Conservation (phyloP, 2,888 invertebrate species). For the Drosophila conformis region DNA sequence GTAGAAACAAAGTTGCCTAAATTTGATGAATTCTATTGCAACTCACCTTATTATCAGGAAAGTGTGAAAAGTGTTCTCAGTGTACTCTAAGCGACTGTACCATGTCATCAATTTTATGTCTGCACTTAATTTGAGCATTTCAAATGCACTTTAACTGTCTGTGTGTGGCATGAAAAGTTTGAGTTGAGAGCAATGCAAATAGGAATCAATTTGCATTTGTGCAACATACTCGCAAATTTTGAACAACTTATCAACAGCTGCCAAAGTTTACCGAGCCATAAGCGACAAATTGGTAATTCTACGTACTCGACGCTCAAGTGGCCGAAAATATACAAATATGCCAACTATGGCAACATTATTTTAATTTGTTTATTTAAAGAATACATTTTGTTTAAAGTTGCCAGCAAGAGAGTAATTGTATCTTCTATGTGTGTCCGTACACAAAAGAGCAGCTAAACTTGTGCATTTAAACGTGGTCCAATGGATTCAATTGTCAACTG, state of each 20-base stretch:
- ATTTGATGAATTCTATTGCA: neutral
- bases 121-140: constrained; percentile 15
- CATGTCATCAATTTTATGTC: constrained; percentile 9
- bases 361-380: neutral
- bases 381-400: neutral
- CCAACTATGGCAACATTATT: neutral
- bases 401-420: neutral
- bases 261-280: constrained; percentile 2
- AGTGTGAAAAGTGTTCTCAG: no score
- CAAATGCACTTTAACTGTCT: constrained; percentile 42
- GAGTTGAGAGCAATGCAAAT: constrained; percentile 11
- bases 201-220: constrained; percentile 20
- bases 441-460: constrained; percentile 27
- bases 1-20: neutral
- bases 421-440: neutral
- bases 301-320: neutral
- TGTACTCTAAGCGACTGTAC: neutral
- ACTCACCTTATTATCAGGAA: no score
- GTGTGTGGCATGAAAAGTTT: constrained; percentile 18
- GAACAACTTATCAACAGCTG: neutral
- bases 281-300: constrained; percentile 1
- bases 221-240: constrained; percentile 15
- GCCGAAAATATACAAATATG: neutral
- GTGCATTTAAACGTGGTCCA: constrained; percentile 64
- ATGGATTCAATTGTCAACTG: constrained; percentile 65